Conservation (phyloP, 2,888 invertebrate species). For the Flexamia atlantica region DNA sequence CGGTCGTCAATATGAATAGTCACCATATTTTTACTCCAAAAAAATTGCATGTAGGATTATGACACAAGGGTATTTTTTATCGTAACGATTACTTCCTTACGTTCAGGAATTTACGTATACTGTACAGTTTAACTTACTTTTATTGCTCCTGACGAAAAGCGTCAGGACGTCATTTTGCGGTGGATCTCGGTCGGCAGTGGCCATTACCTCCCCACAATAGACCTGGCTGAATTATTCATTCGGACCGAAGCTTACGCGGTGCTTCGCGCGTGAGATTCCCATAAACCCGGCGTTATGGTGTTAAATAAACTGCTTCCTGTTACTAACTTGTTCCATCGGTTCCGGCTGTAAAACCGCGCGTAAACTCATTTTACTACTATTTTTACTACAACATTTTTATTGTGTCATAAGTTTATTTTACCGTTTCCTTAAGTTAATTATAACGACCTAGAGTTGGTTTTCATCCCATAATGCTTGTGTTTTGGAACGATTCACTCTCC, state of each 20-base stretch:
- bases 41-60: no score
- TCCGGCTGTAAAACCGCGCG: conserved; percentile 7
- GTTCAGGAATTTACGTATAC: no score
- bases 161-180: not conserved
- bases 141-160: no score
- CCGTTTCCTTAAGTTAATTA: conserved; percentile 8
- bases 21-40: no score
- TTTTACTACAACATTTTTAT: conserved; percentile 7
- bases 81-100: no score
- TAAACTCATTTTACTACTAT: conserved; percentile 41
- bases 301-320: conserved; percentile 41
- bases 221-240: conserved; percentile 1
- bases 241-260: not conserved
- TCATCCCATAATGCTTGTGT: not conserved
- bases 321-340: conserved; percentile 15
- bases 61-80: no score
- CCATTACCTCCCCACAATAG: not conserved
- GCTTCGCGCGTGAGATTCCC: not conserved
- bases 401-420: conserved; percentile 26
- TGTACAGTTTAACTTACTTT: no score
- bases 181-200: not conserved
- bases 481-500: not conserved
- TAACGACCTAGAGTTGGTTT: conserved; percentile 4
- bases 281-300: conserved; percentile 15
- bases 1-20: no score